Evolutionary conservation across 2,113 vertebrate species (phyloP).

Genomic region (Bucco capensis): DNA sequence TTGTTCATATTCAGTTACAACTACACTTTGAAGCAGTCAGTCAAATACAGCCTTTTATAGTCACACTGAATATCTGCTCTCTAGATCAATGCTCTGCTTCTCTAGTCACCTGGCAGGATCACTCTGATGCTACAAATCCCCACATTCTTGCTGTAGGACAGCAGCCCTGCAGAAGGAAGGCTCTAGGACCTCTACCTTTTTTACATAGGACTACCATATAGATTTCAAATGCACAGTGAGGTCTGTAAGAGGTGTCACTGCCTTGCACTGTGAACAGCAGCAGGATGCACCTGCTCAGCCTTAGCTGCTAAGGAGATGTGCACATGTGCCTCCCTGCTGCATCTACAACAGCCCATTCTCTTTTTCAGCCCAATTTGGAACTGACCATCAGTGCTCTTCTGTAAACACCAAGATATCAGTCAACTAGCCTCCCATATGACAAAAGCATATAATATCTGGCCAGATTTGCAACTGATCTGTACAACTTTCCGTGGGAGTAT

Average conservation of each 20-base stretch:
- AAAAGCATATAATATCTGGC: not conserved
- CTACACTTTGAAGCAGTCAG: not conserved
- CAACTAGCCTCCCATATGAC: not conserved
- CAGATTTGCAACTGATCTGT: not conserved
- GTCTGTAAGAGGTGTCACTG: accelerated
- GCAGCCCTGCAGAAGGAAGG: not conserved
- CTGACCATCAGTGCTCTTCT: accelerated
- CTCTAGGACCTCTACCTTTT: not conserved
- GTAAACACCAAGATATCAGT: not conserved
- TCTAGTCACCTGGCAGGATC: not conserved
- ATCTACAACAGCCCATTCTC: not conserved
- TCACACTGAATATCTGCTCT: not conserved
- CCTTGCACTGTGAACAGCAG: not conserved
- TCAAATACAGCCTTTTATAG: not conserved
- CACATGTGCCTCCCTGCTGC: not conserved
- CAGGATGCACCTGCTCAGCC: not conserved
- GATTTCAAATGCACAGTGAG: not conserved
- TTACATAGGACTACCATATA: not conserved
- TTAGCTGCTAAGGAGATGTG: not conserved
- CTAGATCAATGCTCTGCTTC: not conserved
- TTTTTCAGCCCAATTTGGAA: not conserved
- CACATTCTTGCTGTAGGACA: not conserved
- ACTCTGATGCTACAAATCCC: not conserved
- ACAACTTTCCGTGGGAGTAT: not conserved
- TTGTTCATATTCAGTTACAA: not conserved